Evolutionary conservation across 2,113 vertebrate species (phyloP).

Genomic region (Nycticorax nycticorax): DNA sequence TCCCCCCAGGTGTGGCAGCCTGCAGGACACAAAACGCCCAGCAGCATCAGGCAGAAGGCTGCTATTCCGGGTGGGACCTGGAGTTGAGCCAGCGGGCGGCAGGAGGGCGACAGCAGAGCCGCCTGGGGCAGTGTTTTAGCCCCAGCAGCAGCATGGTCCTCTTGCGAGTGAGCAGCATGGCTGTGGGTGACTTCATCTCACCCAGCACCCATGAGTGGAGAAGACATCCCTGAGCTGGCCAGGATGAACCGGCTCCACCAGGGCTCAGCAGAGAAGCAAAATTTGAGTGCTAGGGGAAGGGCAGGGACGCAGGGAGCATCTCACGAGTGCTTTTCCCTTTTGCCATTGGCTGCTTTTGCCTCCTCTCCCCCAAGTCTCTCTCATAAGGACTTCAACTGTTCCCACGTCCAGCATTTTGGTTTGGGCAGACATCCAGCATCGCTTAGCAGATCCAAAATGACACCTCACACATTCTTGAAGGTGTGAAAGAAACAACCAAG

Average conservation of each 20-base stretch:
- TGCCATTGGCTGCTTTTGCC: background rate
- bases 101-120: background rate
- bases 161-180: background rate
- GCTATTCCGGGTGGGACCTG: accelerated
- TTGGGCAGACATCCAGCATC: slow-evolving; percentile 53
- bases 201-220: background rate
- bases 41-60: background rate
- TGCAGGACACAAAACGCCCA: background rate
- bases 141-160: background rate
- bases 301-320: background rate
- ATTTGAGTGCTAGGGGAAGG: background rate
- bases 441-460: slow-evolving; percentile 39
- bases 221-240: background rate
- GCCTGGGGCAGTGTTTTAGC: background rate
- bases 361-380: background rate
- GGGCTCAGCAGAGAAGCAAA: background rate
- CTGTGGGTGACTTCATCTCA: background rate
- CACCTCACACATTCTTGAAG: slow-evolving; percentile 49
- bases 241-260: background rate
- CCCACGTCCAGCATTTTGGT: background rate
- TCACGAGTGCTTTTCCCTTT: background rate
- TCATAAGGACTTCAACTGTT: slow-evolving; percentile 41
- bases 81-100: background rate
- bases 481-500: slow-evolving; percentile 64
- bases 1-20: background rate